Evolutionary conservation across 2,113 vertebrate genomes (phyloP).

Genomic region (Psilopogon haemacephalus): DNA sequence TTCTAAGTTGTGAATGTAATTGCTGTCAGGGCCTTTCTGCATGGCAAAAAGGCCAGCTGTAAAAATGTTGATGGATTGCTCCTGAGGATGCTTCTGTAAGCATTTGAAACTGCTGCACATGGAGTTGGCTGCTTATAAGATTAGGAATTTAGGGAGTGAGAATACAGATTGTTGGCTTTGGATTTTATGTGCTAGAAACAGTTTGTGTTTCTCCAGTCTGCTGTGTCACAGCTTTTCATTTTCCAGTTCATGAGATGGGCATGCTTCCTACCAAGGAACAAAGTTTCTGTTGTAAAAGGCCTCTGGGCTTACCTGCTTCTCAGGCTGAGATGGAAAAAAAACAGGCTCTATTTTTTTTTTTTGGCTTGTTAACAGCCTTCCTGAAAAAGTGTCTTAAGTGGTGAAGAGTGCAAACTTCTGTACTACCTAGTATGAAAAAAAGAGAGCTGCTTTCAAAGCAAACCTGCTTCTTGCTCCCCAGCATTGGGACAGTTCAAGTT

Average conservation of each 20-base stretch:
- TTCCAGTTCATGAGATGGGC: conserved; percentile 47
- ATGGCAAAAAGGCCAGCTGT: conserved; percentile 8
- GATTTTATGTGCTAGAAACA: conserved; percentile 42
- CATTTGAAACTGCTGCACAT: conserved; percentile 16
- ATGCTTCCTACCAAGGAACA: conserved; percentile 8
- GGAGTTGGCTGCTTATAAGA: background rate
- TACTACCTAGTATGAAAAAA: background rate
- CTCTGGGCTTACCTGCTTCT: conserved; percentile 14
- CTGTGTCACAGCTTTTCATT: conserved; percentile 62
- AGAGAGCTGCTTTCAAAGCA: background rate
- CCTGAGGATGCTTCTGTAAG: background rate
- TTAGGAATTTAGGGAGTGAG: background rate
- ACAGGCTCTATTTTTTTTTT: background rate
- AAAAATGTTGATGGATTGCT: conserved; percentile 32
- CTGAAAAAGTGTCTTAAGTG: background rate
- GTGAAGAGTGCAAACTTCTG: background rate
- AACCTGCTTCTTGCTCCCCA: background rate
- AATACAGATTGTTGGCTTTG: conserved; percentile 43
- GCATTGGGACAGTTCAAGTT: background rate
- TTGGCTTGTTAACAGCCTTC: background rate
- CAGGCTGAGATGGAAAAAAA: conserved; percentile 17
- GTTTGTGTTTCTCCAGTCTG: conserved; percentile 23
- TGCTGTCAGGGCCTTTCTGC: background rate
- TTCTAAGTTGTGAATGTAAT: conserved; percentile 13
- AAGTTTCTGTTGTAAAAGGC: conserved; percentile 33